Base-by-base conservation (phyloP, 2,113 vertebrate species). In the Tetrax tetrax region DNA sequence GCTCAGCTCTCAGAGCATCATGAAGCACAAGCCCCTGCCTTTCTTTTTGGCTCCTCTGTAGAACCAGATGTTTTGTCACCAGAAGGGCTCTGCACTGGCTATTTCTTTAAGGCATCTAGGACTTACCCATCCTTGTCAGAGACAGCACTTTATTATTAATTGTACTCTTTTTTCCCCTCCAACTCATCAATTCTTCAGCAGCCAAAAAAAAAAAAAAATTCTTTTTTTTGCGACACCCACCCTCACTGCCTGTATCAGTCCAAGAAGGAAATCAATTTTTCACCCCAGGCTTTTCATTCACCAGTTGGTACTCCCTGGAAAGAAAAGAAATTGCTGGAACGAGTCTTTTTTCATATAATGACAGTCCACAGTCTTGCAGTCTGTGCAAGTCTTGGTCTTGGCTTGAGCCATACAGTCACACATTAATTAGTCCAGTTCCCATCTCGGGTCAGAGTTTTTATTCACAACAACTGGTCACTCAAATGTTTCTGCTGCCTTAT, bases 391-490 rank as follows among this genome's bases (percentile, higher is more conserved):
- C 80, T 83, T 68, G 48, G 48, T 87, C 69, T 93, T 95, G 90
- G 88, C 90, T 89, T 84, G 69, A 94, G 41, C 65, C 61, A 33
- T 45, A 92, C 83, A 83, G 77, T 89, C 92, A 84, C 81, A 79
- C 19, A 45, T 63, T 87, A 96, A 92, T 87, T 94, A 95, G 83
- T 69, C 53, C 86, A 90, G 53, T 88, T 29, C 65, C 71, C 29
- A 33, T 91, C 69, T 89, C 87, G 17, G 24, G 22, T 53, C 76
- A 72, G 79, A 80, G n/a, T 50, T 92, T 91, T 80, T 95, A 72
- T 82, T 93, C 56, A 60, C 76, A 77, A 22, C 63, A 92, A 61
- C 69, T 78, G 38, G 38, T 95, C 70, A 50, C 60, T 89, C 43
- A 75, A 75, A 83, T 64, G 85, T 38, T 75, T 95, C 87, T 86